Evolutionary conservation across 92 coral and sea anemone species (phyloP), one percentile per base, ranked within the genome.

Genomic region (Epizoanthus stellaris): DNA sequence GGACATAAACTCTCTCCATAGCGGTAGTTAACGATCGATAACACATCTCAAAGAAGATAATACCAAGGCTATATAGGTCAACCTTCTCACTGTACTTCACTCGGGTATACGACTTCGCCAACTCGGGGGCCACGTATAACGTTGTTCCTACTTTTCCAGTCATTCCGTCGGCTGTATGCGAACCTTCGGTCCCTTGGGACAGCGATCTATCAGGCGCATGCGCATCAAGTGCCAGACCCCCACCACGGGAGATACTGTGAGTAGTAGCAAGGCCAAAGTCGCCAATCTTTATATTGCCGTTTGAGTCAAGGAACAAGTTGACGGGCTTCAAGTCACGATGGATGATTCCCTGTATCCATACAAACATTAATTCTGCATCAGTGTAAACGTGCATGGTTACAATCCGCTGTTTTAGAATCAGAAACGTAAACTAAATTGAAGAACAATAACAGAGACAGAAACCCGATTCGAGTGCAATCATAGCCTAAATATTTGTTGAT

Each of bases 291-390:
- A 97, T 93, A 45, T 87, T 92, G 58, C 98, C 99, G 73, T 87
- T 87, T 53, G 91, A 92, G 86, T 97, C 98, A 20, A 97, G 97
- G 88, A 97, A 97, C 70, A 97, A 87, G 86, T 97, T 97, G 25
- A 94, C 98, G 1, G 99, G 99, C 86, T 97, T 97, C 19, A 97
- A 88, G 70, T 97, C 99, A n/a, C 99, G 96, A 82, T 97, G 99
- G 66, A 97, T 97, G 82, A 97, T 94, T 17, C 99, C 99, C 99
- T 95, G 20, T 11, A 38, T 10, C 56, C 5, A 76, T 12, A 54
- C 38, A 34, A 66, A 4, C 16, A 73, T 40, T 23, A 52, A 13
- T 67, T 25, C 13, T 58, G 39, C 5, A 40, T 34, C 52, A 59
- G 47, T 59, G 16, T 21, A 16, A 59, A 4, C 25, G 45, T 7